Evolutionary conservation across 1,140 invertebrate genomes (phyloP), one percentile per base, ranked within the genome.

Genomic region (Zaprionus gabonicus): DNA sequence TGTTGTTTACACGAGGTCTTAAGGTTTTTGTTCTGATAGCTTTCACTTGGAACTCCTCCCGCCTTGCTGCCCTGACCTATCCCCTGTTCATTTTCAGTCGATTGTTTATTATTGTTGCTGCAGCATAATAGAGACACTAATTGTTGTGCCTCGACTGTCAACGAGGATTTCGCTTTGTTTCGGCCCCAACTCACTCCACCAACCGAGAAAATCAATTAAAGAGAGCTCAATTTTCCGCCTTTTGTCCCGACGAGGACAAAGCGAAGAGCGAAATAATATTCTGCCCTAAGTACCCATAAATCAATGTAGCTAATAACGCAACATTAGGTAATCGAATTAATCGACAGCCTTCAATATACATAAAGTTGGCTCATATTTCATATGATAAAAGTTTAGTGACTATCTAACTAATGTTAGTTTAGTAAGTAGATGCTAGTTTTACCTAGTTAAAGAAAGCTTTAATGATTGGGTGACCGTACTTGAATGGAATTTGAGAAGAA

Each of bases 91-190:
- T 67, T 82, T 78, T 64, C 36, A 27, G 49, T 56, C 66, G 58
- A 74, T 75, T 75, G 67, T 75, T 51, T 75, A 71, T 71, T 69
- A 34, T 75, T 75, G 59, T 51, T 79, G 41, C 73, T 55, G 64
- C 25, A 56, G 68, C 71, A 82, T 82, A 82, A 82, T 82, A 82
- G 66, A 82, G 80, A 65, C 76, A 80, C 76, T 82, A 82, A 82
- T 82, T 82, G 80, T 82, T 79, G 66, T 79, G 64, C 66, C 57
- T 62, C 46, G 55, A 31, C 31, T 64, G 51, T 62, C 41, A 28
- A 10, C 25, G 36, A 74, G 65, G 56, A 69, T 74, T 74, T 56
- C 10, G 36, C 23, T 58, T 57, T 69, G 49, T 41, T 75, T 46
- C n/a, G 55, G 41, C 34, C 59, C 56, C n/a, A 34, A 10, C 31